phyloP scores from a whole-genome alignment of 2,113 vertebrate species.

The Sarotherodon lohbergeri region DNA sequence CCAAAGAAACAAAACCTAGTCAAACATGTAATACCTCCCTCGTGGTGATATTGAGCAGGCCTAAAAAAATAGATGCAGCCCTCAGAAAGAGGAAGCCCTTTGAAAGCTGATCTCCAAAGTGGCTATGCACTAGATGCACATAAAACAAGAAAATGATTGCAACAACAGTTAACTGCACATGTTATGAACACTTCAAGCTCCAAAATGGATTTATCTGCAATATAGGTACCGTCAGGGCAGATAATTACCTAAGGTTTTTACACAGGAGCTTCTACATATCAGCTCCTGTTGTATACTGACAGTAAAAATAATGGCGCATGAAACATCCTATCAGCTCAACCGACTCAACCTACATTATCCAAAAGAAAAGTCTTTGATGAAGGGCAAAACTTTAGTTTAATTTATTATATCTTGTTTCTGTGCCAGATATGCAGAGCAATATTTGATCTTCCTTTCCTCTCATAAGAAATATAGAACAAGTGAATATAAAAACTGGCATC shows the following conservation, averaged over 20 bases:
- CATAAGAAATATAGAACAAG: background rate
- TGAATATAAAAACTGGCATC: background rate
- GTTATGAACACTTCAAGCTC: background rate
- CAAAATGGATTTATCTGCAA: background rate
- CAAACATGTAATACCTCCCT: background rate
- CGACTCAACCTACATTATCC: background rate
- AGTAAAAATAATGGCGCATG: background rate
- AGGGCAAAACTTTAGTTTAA: background rate
- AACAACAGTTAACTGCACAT: background rate
- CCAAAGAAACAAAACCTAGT: background rate
- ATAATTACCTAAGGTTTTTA: background rate
- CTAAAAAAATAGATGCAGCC: slow-evolving; percentile 51
- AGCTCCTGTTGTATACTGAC: background rate
- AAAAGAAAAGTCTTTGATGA: background rate
- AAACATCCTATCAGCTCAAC: background rate
- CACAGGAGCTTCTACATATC: background rate
- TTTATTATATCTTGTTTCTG: background rate
- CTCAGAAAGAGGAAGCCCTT: slow-evolving; percentile 2
- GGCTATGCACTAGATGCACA: background rate
- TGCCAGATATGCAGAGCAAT: background rate
- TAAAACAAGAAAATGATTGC: background rate
- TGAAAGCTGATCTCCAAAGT: background rate
- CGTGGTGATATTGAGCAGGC: slow-evolving; percentile 1
- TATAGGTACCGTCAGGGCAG: background rate
- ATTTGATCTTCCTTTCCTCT: background rate